Evolutionary conservation across 1,140 invertebrate genomes (phyloP).

Genomic region (Meloidogyne exigua): DNA sequence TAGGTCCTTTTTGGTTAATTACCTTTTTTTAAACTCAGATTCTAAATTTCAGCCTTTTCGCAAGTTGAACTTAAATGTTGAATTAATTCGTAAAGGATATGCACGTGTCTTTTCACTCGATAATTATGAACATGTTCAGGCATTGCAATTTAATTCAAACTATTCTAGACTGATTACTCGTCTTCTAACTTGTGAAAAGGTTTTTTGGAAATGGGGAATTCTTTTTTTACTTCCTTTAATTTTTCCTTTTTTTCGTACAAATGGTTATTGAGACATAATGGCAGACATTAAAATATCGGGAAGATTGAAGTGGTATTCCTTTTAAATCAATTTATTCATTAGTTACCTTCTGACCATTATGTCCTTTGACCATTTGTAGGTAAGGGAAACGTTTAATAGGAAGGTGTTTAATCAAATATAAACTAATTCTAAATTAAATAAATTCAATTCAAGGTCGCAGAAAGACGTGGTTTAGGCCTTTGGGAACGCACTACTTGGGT

Average conservation of each 20-base stretch:
- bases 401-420: no score
- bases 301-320: no score
- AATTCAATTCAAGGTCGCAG: slow-evolving; percentile 42
- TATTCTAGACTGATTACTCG: slow-evolving; percentile 58
- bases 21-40: slow-evolving; percentile 9
- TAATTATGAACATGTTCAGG: slow-evolving; percentile 48
- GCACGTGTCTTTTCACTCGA: slow-evolving; percentile 56
- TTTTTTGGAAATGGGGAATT: background rate
- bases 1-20: no score
- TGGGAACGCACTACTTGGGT: slow-evolving; percentile 61
- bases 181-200: slow-evolving; percentile 59
- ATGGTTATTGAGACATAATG: no score
- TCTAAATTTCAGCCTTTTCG: slow-evolving; percentile 21
- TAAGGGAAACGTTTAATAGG: no score
- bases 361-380: no score
- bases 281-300: no score
- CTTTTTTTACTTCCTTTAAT: no score
- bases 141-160: slow-evolving; percentile 53
- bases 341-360: no score
- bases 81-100: slow-evolving; percentile 57
- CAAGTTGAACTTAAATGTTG: slow-evolving; percentile 55
- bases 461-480: slow-evolving; percentile 57
- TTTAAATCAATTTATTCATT: no score
- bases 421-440: background rate
- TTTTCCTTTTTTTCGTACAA: no score